Conservation (phyloP, 2,888 invertebrate genomes). For the Alviniconcha strummeri region DNA sequence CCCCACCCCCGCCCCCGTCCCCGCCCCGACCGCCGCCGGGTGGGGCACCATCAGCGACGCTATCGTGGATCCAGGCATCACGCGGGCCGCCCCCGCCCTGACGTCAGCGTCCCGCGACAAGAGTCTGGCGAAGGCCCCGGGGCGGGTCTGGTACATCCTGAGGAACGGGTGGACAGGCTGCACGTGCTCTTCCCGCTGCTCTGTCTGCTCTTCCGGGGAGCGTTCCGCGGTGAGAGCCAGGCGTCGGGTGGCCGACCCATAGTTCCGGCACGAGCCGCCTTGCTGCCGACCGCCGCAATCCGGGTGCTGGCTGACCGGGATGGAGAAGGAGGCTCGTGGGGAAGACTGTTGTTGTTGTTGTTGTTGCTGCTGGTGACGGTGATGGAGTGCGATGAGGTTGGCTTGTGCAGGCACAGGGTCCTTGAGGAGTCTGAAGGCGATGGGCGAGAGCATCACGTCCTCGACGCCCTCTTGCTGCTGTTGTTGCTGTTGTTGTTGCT, state of each 20-base stretch:
- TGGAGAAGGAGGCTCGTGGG: neutral
- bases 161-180: constrained; percentile 28
- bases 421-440: too few relatives aligned
- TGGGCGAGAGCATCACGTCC: too few relatives aligned
- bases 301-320: neutral
- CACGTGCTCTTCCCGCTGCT: neutral
- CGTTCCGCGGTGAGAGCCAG: neutral
- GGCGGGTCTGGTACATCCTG: constrained; percentile 31
- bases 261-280: neutral
- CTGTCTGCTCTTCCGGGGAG: neutral
- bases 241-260: neutral
- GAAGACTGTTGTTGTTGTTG: neutral
- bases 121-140: constrained; percentile 32
- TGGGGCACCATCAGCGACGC: constrained; percentile 31
- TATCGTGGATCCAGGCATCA: constrained; percentile 21
- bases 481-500: neutral
- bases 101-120: constrained; percentile 20
- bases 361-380: neutral
- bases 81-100: neutral
- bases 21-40: neutral
- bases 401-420: too few relatives aligned
- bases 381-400: too few relatives aligned
- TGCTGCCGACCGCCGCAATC: neutral
- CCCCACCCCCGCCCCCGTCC: neutral
- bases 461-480: neutral